Conservation (phyloP, 1,140 invertebrate species). For the Meloidogyne hapla region DNA sequence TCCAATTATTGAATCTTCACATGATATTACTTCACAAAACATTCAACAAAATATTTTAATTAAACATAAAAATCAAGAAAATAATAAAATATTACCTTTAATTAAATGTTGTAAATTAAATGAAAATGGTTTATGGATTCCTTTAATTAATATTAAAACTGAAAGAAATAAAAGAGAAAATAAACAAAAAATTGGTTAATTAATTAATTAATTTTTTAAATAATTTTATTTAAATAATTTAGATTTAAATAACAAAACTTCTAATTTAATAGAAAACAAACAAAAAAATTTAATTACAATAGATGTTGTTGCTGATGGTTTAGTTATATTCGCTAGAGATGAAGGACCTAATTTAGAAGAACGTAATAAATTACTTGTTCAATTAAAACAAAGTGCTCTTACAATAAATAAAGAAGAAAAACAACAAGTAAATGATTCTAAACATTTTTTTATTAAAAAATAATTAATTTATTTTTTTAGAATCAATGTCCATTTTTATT, state of each 20-base stretch:
- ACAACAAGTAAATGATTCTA: neutral
- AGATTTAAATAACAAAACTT: neutral
- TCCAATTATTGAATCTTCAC: conserved; percentile 24
- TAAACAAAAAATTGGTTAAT: neutral
- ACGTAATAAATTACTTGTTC: neutral
- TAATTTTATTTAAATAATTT: neutral
- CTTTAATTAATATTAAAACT: neutral
- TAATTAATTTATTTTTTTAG: too few species aligned
- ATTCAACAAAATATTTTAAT: conserved; percentile 1
- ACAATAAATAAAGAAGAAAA: neutral
- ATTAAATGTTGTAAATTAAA: conserved; percentile 9
- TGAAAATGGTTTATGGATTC: conserved; percentile 7
- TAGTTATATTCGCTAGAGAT: conserved; percentile 25
- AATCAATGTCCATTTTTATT: neutral
- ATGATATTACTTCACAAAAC: conserved; percentile 9
- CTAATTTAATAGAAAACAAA: neutral
- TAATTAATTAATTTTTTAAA: too few species aligned
- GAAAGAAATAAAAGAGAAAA: neutral
- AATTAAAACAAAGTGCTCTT: conserved; percentile 1
- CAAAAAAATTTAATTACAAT: conserved; percentile 19
- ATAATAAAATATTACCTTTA: neutral
- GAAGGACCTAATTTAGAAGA: conserved; percentile 16
- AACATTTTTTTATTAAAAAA: too few species aligned
- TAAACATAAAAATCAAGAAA: neutral
- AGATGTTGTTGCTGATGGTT: conserved; percentile 17